These are phyloP conservation scores for Sphaeramia orbicularis DNA, from an alignment of 2,797 vertebrate species.

Conservation along the genomic window DNA sequence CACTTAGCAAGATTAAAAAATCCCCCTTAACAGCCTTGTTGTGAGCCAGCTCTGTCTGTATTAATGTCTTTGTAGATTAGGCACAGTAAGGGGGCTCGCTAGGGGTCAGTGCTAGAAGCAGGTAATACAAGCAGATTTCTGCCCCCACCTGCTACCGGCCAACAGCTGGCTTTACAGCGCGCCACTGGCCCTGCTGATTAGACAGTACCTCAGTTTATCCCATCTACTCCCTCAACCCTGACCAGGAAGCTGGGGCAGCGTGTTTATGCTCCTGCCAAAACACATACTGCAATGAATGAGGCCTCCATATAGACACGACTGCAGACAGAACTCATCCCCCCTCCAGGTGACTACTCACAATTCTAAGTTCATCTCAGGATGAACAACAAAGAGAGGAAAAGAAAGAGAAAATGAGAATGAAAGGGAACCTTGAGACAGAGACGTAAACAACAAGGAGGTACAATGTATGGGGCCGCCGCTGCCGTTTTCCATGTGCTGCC, in stretches of 20 bases:
- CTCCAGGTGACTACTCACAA: constrained; percentile 28
- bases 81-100: constrained; percentile 52
- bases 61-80: constrained; percentile 79
- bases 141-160: constrained; percentile 43
- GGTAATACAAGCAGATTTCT: constrained; percentile 68
- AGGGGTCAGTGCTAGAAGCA: constrained; percentile 73
- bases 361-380: constrained; percentile 43
- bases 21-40: constrained; percentile 50
- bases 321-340: constrained; percentile 4
- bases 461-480: constrained; percentile 48
- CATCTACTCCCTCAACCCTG: constrained; percentile 58
- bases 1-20: constrained; percentile 74
- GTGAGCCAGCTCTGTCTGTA: constrained; percentile 58
- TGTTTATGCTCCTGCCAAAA: constrained; percentile 62
- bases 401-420: constrained; percentile 10
- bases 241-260: constrained; percentile 37
- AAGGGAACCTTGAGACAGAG: constrained; percentile 9
- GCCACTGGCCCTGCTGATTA: constrained; percentile 64
- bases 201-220: constrained; percentile 60
- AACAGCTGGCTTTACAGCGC: constrained; percentile 72
- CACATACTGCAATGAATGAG: constrained; percentile 44
- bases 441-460: constrained; percentile 40
- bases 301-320: constrained; percentile 28
- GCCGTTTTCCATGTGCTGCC: constrained; percentile 51
- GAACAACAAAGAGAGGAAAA: neutral